Evolutionary conservation across 1,140 invertebrate species (phyloP), one percentile per base, ranked within the genome.

Genomic region (Drosophila tristis): DNA sequence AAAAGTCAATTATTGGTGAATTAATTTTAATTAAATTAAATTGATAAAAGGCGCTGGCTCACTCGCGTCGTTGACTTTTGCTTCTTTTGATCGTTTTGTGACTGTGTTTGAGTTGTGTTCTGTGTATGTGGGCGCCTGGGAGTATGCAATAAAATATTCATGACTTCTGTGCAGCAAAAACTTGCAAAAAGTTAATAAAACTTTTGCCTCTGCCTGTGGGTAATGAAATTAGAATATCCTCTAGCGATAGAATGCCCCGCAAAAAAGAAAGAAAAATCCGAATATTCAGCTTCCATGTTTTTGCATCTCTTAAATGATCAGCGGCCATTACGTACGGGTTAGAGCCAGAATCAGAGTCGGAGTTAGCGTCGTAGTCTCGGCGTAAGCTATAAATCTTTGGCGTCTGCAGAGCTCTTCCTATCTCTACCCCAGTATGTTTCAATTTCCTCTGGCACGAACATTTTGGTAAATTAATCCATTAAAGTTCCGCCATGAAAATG

Each of bases 391-490:
- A 53, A 64, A 48, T 74, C 58, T 70, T 44, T 20, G 39, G 49
- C 42, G 42, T 60, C n/a, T 31, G 35, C n/a, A 20, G 23, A 65
- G 73, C 51, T 66, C 72, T 64, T 54, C 39, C 45, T 47, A 31
- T 15, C 15, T n/a, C 44, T 16, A 29, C 39, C 35, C 55, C 63
- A 49, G 54, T 68, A 76, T 63, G 74, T 86, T 86, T 87, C 82
- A 89, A 87, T 87, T 87, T 87, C 78, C 84, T 87, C 53, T 68
- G 49, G 62, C 68, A 78, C 68, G 74, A 86, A 81, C 82, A 65
- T 78, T 89, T 87, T 73, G 70, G 59, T 79, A 82, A 87, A 87
- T 87, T 82, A 87, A 87, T 87, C 82, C 84, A 87, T 87, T 87
- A 76, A 87, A 87, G 82, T 87, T 90, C 86, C 56, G 71, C 86